Conservation (phyloP, 2,888 invertebrate species). For the Apeira syringaria region DNA sequence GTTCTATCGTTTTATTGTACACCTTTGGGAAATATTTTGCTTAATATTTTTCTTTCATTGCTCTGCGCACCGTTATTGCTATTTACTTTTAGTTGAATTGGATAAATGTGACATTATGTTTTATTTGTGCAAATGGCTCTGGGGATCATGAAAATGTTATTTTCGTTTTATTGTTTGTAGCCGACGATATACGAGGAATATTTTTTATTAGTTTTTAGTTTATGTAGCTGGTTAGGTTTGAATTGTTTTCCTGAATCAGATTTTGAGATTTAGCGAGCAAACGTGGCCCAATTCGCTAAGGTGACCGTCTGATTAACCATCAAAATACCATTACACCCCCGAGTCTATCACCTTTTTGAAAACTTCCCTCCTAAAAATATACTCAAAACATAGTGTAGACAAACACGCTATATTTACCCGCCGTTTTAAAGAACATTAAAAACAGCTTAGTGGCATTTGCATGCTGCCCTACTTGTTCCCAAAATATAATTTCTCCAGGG, state of each 20-base stretch:
- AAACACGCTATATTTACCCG: slow-evolving; percentile 4
- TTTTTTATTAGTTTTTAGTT: not conserved
- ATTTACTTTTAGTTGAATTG: slow-evolving; percentile 17
- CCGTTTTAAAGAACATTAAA: slow-evolving; percentile 23
- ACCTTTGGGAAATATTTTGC: slow-evolving; percentile 38
- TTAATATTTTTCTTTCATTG: slow-evolving; percentile 38
- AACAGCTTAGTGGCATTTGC: slow-evolving; percentile 23
- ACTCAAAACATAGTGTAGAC: too few species aligned
- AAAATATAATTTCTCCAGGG: slow-evolving; percentile 24
- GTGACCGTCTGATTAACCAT: too few species aligned
- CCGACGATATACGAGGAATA: not conserved
- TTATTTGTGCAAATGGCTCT: slow-evolving; percentile 16
- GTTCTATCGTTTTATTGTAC: slow-evolving; percentile 34
- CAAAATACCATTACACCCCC: too few species aligned
- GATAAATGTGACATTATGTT: slow-evolving; percentile 18
- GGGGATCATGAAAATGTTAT: slow-evolving; percentile 12
- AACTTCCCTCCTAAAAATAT: too few species aligned
- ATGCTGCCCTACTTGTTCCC: slow-evolving; percentile 7
- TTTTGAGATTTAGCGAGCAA: too few species aligned
- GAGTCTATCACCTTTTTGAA: too few species aligned
- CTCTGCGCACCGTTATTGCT: slow-evolving; percentile 19
- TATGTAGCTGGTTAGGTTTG: too few species aligned
- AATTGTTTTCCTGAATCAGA: too few species aligned
- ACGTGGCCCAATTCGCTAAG: too few species aligned
- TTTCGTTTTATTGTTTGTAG: slow-evolving; percentile 11